phyloP scores from a whole-genome alignment of 2,888 invertebrate species.

The Acrocera orbiculus region DNA sequence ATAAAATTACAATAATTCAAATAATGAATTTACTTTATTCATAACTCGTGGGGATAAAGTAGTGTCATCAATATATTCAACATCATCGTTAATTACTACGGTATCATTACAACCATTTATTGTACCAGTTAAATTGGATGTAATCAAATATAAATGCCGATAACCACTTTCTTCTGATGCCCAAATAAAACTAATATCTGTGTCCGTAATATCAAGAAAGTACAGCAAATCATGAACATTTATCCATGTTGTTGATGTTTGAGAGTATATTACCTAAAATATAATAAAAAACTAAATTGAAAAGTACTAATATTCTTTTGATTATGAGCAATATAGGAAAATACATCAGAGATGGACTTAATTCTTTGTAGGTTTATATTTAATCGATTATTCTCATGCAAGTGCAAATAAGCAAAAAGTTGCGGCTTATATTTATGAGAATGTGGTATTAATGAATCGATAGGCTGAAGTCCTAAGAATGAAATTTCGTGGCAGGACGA shows the following conservation, averaged over 20 bases:
- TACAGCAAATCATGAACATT: slow-evolving; percentile 83
- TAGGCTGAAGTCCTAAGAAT: no score
- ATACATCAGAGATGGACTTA: no score
- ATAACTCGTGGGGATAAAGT: slow-evolving; percentile 41
- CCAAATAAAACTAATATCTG: slow-evolving; percentile 59
- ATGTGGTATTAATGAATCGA: no score
- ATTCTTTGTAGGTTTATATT: no score
- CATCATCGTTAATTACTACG: slow-evolving; percentile 13
- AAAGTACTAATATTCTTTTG: no score
- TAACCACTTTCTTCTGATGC: slow-evolving; percentile 83
- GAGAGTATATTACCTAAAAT: slow-evolving; percentile 28
- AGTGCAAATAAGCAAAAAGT: no score
- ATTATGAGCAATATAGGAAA: no score
- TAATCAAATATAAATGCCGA: slow-evolving; percentile 69
- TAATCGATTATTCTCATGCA: no score
- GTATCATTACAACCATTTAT: slow-evolving; percentile 34
- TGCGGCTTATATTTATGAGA: no score
- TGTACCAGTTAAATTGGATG: slow-evolving; percentile 36
- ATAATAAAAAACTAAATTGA: not conserved
- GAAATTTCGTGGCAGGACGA: no score
- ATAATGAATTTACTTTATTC: slow-evolving; percentile 33
- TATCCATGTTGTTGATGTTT: slow-evolving; percentile 65
- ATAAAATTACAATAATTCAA: not conserved
- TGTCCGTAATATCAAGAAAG: slow-evolving; percentile 43
- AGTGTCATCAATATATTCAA: slow-evolving; percentile 19